Conservation (phyloP, 2,888 invertebrate genomes). For the Tenodera sinensis region DNA sequence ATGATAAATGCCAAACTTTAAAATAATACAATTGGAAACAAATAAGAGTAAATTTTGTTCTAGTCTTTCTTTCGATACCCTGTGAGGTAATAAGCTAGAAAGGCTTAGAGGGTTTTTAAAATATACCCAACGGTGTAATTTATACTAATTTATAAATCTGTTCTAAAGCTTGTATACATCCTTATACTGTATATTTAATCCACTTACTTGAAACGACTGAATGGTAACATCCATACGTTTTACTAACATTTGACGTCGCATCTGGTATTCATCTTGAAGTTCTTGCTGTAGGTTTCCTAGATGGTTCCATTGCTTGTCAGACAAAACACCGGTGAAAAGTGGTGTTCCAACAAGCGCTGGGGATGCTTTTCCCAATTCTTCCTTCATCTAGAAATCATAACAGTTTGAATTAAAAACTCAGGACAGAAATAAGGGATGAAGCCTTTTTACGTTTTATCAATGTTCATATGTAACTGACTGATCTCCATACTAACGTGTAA, state of each 20-base stretch:
- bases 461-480: no score
- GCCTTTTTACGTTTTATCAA: no score
- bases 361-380: slow-evolving; percentile 42
- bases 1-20: no score
- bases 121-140: not conserved
- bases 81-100: no score
- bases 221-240: slow-evolving; percentile 93
- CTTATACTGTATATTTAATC: not conserved
- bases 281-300: slow-evolving; percentile 67
- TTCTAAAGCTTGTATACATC: not conserved
- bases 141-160: not conserved
- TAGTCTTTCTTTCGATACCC: no score
- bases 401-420: not conserved
- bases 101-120: no score
- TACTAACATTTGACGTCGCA: slow-evolving; percentile 80
- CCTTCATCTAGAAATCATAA: slow-evolving; percentile 39
- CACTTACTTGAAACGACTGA: slow-evolving; percentile 83
- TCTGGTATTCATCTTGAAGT: slow-evolving; percentile 75
- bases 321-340: slow-evolving; percentile 65
- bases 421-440: no score
- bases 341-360: slow-evolving; percentile 68
- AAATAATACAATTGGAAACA: no score
- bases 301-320: slow-evolving; percentile 78
- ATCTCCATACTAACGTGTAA: no score
- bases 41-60: no score